phyloP scores from a whole-genome alignment of 2,113 vertebrate genomes.

The Psephotus haematonotus region DNA sequence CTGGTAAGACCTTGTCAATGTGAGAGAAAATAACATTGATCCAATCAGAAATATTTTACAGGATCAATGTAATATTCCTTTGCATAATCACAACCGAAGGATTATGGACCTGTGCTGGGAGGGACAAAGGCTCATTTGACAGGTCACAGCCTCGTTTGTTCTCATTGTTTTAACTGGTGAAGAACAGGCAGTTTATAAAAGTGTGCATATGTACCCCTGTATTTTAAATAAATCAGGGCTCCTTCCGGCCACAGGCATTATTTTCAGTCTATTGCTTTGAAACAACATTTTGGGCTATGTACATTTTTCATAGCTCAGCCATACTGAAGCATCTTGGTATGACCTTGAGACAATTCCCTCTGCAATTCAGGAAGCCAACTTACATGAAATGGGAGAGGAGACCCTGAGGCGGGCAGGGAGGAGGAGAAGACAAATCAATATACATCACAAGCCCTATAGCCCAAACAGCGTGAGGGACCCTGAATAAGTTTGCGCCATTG shows the following conservation, averaged over 20 bases:
- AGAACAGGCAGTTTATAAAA: neutral
- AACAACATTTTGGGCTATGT: neutral
- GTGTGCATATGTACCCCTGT: neutral
- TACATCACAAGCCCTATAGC: neutral
- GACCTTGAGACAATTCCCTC: conserved; percentile 36
- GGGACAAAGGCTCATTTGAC: conserved; percentile 41
- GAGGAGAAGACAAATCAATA: conserved; percentile 4
- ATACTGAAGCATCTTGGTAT: neutral
- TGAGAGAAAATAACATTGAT: conserved; percentile 66
- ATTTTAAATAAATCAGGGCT: neutral
- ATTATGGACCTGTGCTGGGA: conserved; percentile 41
- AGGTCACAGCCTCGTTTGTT: conserved; percentile 51
- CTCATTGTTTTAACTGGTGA: conserved; percentile 20
- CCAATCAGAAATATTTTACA: conserved; percentile 70
- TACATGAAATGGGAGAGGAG: conserved; percentile 22
- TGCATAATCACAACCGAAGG: conserved; percentile 51
- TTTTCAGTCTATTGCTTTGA: conserved; percentile 11
- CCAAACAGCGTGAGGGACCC: neutral
- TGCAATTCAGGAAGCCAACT: neutral
- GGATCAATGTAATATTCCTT: conserved; percentile 69
- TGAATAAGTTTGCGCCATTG: neutral
- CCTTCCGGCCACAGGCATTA: neutral
- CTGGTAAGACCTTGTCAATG: conserved; percentile 64
- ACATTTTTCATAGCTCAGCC: conserved; percentile 2
- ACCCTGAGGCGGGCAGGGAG: neutral